Conservation (phyloP, 1,140 invertebrate species). For the Drosophila lacertosa region DNA sequence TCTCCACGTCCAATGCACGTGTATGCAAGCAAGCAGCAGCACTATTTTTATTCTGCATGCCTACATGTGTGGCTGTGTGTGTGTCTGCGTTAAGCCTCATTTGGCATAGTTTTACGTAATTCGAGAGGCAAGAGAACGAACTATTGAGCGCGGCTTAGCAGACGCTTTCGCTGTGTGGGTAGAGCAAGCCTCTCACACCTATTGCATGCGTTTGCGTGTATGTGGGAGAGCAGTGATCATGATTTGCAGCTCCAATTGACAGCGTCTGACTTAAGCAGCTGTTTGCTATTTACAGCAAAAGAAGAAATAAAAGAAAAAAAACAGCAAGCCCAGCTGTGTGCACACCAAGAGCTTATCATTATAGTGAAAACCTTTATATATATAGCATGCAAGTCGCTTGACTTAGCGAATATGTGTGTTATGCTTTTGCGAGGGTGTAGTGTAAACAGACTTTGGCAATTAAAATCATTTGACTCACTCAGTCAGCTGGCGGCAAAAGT, state of each 20-base stretch:
- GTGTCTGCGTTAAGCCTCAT: conserved; percentile 61
- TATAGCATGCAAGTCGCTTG: not conserved
- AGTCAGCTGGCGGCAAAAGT: conserved; percentile 47
- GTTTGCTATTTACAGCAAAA: conserved; percentile 52
- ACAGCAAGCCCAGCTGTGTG: not conserved
- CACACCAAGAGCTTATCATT: not conserved
- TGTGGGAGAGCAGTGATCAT: conserved; percentile 45
- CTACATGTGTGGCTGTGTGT: conserved; percentile 19
- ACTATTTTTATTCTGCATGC: conserved; percentile 44
- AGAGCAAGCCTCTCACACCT: conserved; percentile 10
- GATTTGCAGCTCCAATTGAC: conserved; percentile 60
- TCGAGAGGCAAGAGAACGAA: conserved; percentile 40
- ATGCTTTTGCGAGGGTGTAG: conserved; percentile 1
- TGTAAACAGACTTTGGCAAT: no score
- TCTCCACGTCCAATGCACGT: conserved; percentile 40
- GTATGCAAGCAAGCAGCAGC: no score
- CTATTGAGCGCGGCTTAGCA: conserved; percentile 47
- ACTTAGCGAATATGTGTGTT: conserved; percentile 11
- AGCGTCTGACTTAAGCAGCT: conserved; percentile 53
- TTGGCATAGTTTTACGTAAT: conserved; percentile 80
- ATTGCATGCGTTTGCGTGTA: conserved; percentile 16
- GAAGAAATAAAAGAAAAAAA: not conserved
- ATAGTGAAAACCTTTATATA: not conserved
- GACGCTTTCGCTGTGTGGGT: conserved; percentile 39
- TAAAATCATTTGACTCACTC: conserved; percentile 64